Conservation (phyloP, 2,113 vertebrate genomes). For the Ceyx margarethae region DNA sequence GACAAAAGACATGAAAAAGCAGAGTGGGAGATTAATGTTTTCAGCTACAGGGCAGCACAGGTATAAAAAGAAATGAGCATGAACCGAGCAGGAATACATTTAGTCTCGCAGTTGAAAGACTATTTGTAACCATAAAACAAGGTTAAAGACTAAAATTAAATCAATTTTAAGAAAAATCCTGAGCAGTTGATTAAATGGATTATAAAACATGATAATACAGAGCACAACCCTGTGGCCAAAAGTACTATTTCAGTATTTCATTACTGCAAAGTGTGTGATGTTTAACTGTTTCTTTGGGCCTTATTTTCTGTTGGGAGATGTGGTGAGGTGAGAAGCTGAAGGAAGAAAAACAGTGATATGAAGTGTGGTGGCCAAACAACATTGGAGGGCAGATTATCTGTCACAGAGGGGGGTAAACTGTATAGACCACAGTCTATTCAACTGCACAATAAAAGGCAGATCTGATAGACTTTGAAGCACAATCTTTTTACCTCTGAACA, state of each 20-base stretch:
- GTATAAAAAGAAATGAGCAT: background rate
- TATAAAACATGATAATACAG: background rate
- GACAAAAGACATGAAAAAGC: background rate
- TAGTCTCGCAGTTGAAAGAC: background rate
- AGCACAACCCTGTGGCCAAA: background rate
- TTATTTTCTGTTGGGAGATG: background rate
- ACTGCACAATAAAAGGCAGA: background rate
- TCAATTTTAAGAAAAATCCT: background rate
- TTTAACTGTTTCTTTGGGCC: background rate
- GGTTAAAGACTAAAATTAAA: background rate
- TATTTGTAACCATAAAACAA: background rate
- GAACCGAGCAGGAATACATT: background rate
- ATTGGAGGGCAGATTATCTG: background rate
- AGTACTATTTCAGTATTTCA: background rate
- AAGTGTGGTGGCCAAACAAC: background rate
- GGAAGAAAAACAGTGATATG: background rate
- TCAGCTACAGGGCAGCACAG: background rate
- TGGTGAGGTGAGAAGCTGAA: background rate
- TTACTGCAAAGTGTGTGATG: background rate
- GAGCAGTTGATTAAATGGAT: background rate
- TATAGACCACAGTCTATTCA: background rate
- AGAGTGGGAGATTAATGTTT: background rate
- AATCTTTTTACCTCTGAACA: background rate
- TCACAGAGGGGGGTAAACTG: background rate
- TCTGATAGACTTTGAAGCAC: background rate